These are phyloP conservation scores for Zaprionus davidi DNA, from an alignment of 1,140 invertebrate genomes.

Conservation along the genomic window DNA sequence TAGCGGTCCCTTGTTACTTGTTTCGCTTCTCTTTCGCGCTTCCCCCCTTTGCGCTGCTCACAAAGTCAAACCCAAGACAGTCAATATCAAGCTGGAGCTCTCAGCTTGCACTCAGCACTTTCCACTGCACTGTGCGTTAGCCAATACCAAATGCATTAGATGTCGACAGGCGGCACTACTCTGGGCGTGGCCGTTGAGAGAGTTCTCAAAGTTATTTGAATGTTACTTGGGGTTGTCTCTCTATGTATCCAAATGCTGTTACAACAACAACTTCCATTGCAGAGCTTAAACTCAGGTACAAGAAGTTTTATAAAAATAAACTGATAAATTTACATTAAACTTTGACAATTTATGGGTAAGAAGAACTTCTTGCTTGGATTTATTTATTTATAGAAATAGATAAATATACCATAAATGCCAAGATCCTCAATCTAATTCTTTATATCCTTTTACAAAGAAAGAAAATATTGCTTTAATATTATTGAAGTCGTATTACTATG, in stretches of 20 bases:
- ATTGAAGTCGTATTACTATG: no score
- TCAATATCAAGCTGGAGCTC: constrained; percentile 58
- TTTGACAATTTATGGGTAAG: no score
- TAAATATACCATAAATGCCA: background rate
- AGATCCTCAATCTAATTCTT: background rate
- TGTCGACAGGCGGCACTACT: background rate
- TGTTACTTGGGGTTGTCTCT: background rate
- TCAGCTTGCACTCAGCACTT: constrained; percentile 26
- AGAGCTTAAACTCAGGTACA: background rate
- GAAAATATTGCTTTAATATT: no score
- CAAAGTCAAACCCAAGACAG: constrained; percentile 67
- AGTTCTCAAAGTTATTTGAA: constrained; percentile 7
- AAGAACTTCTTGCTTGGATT: no score
- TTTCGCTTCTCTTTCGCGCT: background rate
- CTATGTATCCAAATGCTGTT: background rate
- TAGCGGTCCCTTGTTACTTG: background rate
- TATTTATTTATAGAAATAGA: no score
- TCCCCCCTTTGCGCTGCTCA: constrained; percentile 32
- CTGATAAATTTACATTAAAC: no score
- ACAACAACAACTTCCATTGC: background rate
- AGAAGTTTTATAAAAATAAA: no score
- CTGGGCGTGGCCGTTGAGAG: constrained; percentile 16
- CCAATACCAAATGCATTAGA: constrained; percentile 69
- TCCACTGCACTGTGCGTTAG: constrained; percentile 37
- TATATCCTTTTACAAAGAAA: no score